Conservation (phyloP, 2,113 vertebrate species). For the Salminus brasiliensis region DNA sequence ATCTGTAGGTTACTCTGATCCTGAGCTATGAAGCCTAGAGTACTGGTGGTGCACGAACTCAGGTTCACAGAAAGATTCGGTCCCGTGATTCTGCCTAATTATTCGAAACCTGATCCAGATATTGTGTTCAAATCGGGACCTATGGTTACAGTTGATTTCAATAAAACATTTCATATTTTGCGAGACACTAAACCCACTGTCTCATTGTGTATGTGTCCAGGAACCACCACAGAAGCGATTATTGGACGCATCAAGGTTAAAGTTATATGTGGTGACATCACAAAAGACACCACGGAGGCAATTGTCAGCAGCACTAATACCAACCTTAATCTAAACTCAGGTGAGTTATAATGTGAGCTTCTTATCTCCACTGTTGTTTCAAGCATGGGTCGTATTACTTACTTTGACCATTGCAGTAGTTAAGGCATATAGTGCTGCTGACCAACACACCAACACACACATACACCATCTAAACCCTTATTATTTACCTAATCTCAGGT, state of each 20-base stretch:
- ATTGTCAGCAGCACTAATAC: constrained; percentile 64
- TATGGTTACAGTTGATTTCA: not conserved
- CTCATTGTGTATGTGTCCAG: constrained; percentile 6
- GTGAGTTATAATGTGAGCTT: constrained; percentile 33
- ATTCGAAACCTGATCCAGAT: too few relatives aligned
- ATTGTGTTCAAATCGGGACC: too few relatives aligned
- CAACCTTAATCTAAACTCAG: constrained; percentile 57
- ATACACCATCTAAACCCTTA: not conserved
- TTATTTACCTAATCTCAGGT: constrained; percentile 42
- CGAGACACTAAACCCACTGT: not conserved
- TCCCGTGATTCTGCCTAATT: too few relatives aligned
- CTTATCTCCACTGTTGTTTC: not conserved
- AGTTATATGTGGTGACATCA: constrained; percentile 61
- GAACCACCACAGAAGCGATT: constrained; percentile 39
- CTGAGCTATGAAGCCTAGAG: too few relatives aligned
- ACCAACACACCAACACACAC: too few relatives aligned
- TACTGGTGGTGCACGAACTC: too few relatives aligned
- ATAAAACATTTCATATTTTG: not conserved
- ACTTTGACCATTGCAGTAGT: too few relatives aligned
- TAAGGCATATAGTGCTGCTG: too few relatives aligned
- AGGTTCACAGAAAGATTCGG: too few relatives aligned
- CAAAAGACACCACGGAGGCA: constrained; percentile 58
- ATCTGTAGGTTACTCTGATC: too few relatives aligned
- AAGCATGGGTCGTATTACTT: too few relatives aligned
- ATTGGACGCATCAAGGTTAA: constrained; percentile 58